Conservation (phyloP, 1,140 invertebrate species). For the Gryllus bimaculatus region DNA sequence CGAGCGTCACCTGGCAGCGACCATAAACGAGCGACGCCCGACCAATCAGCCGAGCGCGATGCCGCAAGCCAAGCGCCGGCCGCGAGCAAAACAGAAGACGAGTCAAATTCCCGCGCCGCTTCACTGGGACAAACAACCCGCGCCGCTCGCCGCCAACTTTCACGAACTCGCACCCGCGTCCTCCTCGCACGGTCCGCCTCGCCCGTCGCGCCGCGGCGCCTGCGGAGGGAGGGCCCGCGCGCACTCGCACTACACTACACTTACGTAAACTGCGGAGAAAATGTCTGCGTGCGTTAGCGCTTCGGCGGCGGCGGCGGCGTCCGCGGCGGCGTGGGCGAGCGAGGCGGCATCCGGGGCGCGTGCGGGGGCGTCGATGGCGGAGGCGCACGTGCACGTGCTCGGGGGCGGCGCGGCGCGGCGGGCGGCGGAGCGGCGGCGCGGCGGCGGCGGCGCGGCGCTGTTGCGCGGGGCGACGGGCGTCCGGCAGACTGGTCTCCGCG, state of each 20-base stretch:
- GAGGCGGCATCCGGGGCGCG: constrained; percentile 20
- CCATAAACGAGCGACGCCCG: too few relatives aligned
- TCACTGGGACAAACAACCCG: too few relatives aligned
- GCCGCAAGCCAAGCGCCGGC: too few relatives aligned
- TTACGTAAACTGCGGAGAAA: background rate
- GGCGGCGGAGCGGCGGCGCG: background rate
- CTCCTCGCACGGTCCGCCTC: background rate
- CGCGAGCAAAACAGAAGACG: too few relatives aligned
- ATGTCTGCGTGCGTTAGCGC: background rate
- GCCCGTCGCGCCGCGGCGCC: background rate
- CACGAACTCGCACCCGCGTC: too few relatives aligned
- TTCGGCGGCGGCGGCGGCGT: background rate
- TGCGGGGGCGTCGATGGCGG: constrained; percentile 35
- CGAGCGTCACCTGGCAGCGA: too few relatives aligned
- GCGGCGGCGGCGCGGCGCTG: too few relatives aligned
- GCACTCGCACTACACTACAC: background rate
- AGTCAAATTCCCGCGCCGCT: too few relatives aligned
- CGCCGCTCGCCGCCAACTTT: too few relatives aligned
- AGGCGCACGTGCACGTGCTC: constrained; percentile 40
- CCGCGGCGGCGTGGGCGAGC: too few relatives aligned
- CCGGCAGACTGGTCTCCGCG: background rate
- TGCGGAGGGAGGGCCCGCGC: too few relatives aligned
- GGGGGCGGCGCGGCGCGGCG: constrained; percentile 20
- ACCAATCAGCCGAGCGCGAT: too few relatives aligned
- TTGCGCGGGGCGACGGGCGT: background rate